Evolutionary conservation across 37 sponge, comb jelly and placozoan genomes (phyloP).

Genomic region (Tethya wilhelma): DNA sequence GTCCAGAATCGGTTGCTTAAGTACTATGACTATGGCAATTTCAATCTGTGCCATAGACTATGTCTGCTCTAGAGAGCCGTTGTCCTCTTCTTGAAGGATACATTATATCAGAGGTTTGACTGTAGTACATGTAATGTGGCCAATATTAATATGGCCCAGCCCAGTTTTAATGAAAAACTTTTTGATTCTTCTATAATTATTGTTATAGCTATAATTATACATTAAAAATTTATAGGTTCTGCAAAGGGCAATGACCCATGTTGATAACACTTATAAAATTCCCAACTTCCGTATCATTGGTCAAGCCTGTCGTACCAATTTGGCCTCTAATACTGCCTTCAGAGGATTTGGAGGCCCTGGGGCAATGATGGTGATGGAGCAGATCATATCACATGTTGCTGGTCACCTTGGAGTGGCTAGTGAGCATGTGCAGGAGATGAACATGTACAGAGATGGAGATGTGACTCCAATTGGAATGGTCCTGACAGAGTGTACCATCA

Average conservation of each 20-base stretch:
- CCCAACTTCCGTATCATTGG: slow-evolving; percentile 60
- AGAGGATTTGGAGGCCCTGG: slow-evolving; percentile 91
- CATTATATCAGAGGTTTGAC: too few relatives aligned
- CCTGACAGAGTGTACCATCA: slow-evolving; percentile 49
- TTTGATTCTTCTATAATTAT: too few relatives aligned
- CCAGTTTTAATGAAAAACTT: too few relatives aligned
- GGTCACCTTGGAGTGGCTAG: slow-evolving; percentile 20
- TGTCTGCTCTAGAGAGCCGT: too few relatives aligned
- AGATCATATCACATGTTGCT: slow-evolving; percentile 60
- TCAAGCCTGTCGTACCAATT: slow-evolving; percentile 67
- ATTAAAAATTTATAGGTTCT: slow-evolving; percentile 65
- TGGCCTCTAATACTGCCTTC: slow-evolving; percentile 90
- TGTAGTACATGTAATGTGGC: too few relatives aligned
- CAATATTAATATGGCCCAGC: too few relatives aligned
- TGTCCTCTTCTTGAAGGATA: too few relatives aligned
- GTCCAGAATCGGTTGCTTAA: too few relatives aligned
- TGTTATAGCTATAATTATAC: too few relatives aligned
- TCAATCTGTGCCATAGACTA: too few relatives aligned
- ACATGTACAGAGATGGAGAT: slow-evolving; percentile 74
- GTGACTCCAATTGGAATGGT: slow-evolving; percentile 51
- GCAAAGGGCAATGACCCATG: slow-evolving; percentile 67
- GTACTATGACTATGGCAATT: too few relatives aligned
- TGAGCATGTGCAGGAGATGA: slow-evolving; percentile 61
- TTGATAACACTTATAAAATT: slow-evolving; percentile 73
- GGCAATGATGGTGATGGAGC: slow-evolving; percentile 77